A percentile compares a stretch with the other conserved stretches of the same genome.
phyloP scores from a whole-genome alignment of 2,113 vertebrate genomes.

The Calonectris borealis region DNA sequence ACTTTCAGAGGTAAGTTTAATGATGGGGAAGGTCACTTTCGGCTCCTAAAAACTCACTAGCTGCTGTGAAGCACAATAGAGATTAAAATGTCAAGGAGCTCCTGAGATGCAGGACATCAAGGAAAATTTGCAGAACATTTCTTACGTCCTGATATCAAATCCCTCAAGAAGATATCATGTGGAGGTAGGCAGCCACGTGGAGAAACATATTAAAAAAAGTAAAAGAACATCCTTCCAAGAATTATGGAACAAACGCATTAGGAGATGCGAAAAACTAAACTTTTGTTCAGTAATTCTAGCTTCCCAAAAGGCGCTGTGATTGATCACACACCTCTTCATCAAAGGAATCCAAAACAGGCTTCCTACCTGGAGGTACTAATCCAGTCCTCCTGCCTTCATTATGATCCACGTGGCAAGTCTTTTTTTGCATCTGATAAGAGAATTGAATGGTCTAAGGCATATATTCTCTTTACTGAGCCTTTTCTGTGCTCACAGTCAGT shows the following conservation, averaged over 20 bases:
- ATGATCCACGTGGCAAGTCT: not conserved
- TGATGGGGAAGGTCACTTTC: not conserved
- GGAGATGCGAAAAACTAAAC: not conserved
- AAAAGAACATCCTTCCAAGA: not conserved
- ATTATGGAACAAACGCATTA: not conserved
- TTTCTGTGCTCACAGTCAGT: not conserved
- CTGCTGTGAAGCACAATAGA: not conserved
- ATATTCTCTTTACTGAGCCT: not conserved
- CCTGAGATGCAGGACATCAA: not conserved
- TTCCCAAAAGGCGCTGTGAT: not conserved
- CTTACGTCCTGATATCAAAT: not conserved
- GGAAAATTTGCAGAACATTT: not conserved
- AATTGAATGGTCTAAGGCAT: not conserved
- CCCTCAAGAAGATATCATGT: not conserved
- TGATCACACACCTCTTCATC: not conserved
- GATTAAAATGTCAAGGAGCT: not conserved
- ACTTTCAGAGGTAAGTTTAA: not conserved
- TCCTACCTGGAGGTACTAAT: not conserved
- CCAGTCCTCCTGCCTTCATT: not conserved
- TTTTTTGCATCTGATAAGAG: not conserved
- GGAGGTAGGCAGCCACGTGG: not conserved
- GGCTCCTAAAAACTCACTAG: not conserved
- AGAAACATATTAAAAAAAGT: not conserved
- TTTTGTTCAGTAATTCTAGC: not conserved
- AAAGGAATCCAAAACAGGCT: not conserved